phyloP scores from a whole-genome alignment of 2,888 invertebrate genomes.

The Dryococelus australis region DNA sequence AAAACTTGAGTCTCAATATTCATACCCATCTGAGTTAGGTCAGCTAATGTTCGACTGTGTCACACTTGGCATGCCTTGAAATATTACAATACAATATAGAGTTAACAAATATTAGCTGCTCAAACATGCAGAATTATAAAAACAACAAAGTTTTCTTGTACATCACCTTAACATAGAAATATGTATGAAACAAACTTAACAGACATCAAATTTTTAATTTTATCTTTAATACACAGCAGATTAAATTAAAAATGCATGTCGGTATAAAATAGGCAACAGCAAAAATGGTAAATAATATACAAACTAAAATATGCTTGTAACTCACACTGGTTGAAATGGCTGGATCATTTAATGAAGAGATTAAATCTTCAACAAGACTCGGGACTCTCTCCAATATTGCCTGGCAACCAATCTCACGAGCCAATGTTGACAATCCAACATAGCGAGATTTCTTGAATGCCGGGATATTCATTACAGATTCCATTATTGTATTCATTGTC shows the following conservation, averaged over 20 bases:
- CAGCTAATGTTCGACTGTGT: too few species aligned
- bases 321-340: constrained; percentile 59
- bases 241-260: background rate
- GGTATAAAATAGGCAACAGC: background rate
- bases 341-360: constrained; percentile 56
- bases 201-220: background rate
- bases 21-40: too few species aligned
- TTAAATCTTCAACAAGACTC: constrained; percentile 55
- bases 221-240: background rate
- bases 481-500: constrained; percentile 31
- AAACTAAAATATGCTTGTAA: constrained; percentile 40
- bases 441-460: constrained; percentile 49
- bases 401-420: constrained; percentile 55
- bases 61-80: too few species aligned
- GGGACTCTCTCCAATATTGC: constrained; percentile 55
- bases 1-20: too few species aligned
- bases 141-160: too few species aligned
- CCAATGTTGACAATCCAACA: constrained; percentile 51
- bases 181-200: too few species aligned
- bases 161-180: too few species aligned
- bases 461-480: constrained; percentile 38
- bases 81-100: too few species aligned
- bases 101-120: too few species aligned
- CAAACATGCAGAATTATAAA: too few species aligned
- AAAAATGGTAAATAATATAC: background rate